Evolutionary conservation across 1,140 invertebrate species (phyloP).

Genomic region (Drosophila mayri): DNA sequence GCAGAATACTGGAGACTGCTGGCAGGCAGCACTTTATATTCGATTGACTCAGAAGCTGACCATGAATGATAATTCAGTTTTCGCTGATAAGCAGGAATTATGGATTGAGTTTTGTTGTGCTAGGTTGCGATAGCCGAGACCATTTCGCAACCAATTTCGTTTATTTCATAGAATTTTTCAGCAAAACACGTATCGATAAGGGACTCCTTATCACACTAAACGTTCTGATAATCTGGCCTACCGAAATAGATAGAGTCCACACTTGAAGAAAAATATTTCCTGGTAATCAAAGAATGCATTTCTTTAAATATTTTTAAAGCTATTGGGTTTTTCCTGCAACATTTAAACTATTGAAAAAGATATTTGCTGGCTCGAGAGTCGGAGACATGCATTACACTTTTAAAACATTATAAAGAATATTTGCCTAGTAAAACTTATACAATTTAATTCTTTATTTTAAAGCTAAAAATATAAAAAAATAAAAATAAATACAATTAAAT

Average conservation of each 20-base stretch:
- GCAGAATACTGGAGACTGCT: not conserved
- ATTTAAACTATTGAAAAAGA: not conserved
- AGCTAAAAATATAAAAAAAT: no score
- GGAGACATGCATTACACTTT: no score
- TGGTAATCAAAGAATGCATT: not conserved
- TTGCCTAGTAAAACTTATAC: no score
- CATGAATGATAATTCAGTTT: not conserved
- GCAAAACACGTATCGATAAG: constrained; percentile 5
- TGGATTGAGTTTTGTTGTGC: constrained; percentile 14
- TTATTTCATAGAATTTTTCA: constrained; percentile 3
- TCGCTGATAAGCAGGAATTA: constrained; percentile 3
- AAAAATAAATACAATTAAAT: not conserved
- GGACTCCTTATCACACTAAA: not conserved
- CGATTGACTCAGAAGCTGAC: not conserved
- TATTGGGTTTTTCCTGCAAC: not conserved
- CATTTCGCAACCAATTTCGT: constrained; percentile 10
- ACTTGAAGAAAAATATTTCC: not conserved
- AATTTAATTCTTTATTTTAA: no score
- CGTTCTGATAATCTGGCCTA: not conserved
- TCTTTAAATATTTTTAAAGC: not conserved
- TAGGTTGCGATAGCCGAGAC: constrained; percentile 2
- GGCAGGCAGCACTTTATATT: constrained; percentile 3
- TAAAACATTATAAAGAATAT: no score
- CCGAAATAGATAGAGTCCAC: not conserved
- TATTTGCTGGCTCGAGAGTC: not conserved